Base-by-base conservation (phyloP, 2,797 vertebrate species). In the Halcyon badia region DNA sequence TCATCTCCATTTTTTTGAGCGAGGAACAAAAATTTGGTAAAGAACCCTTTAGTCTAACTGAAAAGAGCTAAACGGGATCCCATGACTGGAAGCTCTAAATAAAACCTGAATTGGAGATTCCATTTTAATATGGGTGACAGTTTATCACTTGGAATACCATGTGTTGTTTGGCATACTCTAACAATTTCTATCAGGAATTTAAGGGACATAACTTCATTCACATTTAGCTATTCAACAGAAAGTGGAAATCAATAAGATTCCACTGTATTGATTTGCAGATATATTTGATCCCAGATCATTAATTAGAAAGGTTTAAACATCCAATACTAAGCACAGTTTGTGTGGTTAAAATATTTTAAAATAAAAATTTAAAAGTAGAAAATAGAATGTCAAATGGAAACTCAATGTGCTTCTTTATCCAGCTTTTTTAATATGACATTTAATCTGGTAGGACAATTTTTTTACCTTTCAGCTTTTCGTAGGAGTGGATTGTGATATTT, bases 381-480 rank as follows among this genome's bases (percentile, higher is more conserved):
- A 80, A 83, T 3, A 21, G 9, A 49, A 62, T 21, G 14, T 31
- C 68, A 93, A 95, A 33, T 4, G 18, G 26, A 69, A 87, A 42
- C 9, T 49, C n/a, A 33, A 1, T 56, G n/a, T 61, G 17, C 11
- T 86, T 79, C 37, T 28, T 6, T 46, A n/a, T 21, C 6, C 21
- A 83, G 15, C 2, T 39, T 64, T 90, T 56, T 46, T 4, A 78
- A 86, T 0, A 2, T 11, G 20, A 18, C 6, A 14, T 78, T 92
- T 87, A 48, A 76, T 2, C 1, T 41, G 20, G 9, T 7, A 78
- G 3, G 4, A 24, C 8, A n/a, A 8, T 15, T 19, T 85, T 85
- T 83, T 72, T 79, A 84, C n/a, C 54, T 91, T 93, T 90, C 80
- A 92, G 30, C 6, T 60, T 78, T 95, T 37, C 61, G 58, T 60